Base-by-base conservation (phyloP, 92 coral and sea anemone species). In the Palythoa caribaeorum region DNA sequence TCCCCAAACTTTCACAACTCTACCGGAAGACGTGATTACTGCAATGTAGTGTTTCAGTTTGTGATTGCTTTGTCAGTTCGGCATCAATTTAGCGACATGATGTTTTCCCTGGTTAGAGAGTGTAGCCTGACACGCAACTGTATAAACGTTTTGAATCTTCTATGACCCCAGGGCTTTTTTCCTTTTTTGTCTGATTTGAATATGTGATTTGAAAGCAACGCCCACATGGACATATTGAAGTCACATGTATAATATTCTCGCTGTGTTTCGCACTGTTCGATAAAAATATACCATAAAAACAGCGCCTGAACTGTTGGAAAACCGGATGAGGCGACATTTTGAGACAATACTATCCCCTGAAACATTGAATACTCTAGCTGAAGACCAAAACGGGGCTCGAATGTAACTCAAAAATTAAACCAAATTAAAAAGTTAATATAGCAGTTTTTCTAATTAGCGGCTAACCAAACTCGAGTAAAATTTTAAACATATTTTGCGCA, bases 1-100 rank as follows among this genome's bases (percentile, higher is more conserved):
- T 78, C 40, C 9, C 9, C 3, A 59, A 74, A 6, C 53, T 55
- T 38, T 66, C 60, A 65, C 44, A 81, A 36, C 9, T 65, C 63
- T 65, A 16, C 75, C 68, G 71, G 73, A 37, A 66, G 73, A 66
- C 75, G 86, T 81, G 60, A 6, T 37, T 28, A 20, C 10, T 14
- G 2, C 17, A 35, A n/a, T 55, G 38, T 53, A 79, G 19, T 1
- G 3, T 65, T 77, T 44, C 65, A 9, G 40, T 73, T 10, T 63
- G 20, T 3, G 70, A 52, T 13, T 9, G 53, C 17, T 12, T 77
- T 77, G 40, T 14, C 65, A 35, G 19, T 54, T 77, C 50, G 20
- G 47, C 13, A n/a, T 15, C 66, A 77, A 53, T 77, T 77, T 77
- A 13, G 28, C 57, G 39, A 53, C 20, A 15, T 8, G 62, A 6